These are phyloP conservation scores for Ceratina calcarata DNA, from an alignment of 1,140 invertebrate species.

Conservation along the genomic window DNA sequence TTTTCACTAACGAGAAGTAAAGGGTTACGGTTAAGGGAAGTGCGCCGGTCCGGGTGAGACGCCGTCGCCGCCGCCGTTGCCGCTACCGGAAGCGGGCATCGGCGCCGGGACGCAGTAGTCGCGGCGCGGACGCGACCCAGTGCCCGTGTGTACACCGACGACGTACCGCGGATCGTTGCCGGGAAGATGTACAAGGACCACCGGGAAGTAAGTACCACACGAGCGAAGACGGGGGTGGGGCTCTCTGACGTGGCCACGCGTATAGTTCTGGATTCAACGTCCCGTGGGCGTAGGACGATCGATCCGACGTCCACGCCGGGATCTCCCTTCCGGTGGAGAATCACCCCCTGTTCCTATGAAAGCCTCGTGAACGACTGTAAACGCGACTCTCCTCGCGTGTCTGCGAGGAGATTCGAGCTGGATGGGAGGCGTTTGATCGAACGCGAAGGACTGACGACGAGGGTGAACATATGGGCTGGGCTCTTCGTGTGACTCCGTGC, in stretches of 20 bases:
- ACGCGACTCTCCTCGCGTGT: neutral
- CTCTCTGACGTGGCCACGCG: neutral
- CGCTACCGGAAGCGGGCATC: neutral
- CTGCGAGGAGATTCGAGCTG: neutral
- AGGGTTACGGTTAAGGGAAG: too few relatives aligned
- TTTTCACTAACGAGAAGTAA: too few relatives aligned
- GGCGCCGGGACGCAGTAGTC: conserved; percentile 10
- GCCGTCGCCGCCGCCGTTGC: conserved; percentile 4
- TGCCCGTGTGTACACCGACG: conserved; percentile 3
- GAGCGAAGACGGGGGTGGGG: neutral
- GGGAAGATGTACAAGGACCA: conserved; percentile 31
- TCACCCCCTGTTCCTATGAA: neutral
- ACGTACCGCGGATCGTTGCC: neutral
- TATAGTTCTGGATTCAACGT: conserved; percentile 17
- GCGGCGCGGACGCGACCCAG: conserved; percentile 25
- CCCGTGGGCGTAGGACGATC: conserved; percentile 30
- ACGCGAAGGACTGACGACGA: neutral
- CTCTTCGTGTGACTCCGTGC: neutral
- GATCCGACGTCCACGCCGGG: conserved; percentile 18
- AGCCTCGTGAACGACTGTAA: conserved; percentile 2
- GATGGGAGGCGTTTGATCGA: conserved; percentile 23
- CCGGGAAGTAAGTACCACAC: neutral
- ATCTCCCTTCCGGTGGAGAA: conserved; percentile 18
- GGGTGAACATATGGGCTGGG: neutral
- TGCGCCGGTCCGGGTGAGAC: conserved; percentile 8